Evolutionary conservation across 1,140 invertebrate species (phyloP).

Genomic region (Pygmarrhopalites habei): DNA sequence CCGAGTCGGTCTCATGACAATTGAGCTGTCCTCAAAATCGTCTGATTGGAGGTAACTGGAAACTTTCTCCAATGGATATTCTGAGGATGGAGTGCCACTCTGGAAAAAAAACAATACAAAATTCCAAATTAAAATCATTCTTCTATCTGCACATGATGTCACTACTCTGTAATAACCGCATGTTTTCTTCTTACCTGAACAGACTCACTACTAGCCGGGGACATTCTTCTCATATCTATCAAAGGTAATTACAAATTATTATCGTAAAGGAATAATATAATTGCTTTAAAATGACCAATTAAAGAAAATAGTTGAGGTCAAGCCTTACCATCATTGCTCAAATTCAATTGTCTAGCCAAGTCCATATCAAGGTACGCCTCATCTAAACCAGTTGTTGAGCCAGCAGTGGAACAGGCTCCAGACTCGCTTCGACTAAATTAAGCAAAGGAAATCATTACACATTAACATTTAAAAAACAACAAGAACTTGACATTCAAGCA

Average conservation of each 20-base stretch:
- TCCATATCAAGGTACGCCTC: slow-evolving; percentile 39
- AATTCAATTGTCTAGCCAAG: slow-evolving; percentile 33
- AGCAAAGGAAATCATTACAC: slow-evolving; percentile 2
- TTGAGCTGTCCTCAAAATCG: slow-evolving; percentile 48
- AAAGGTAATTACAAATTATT: slow-evolving; percentile 15
- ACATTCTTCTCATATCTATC: slow-evolving; percentile 44
- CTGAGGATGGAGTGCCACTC: slow-evolving; percentile 61
- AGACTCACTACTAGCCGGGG: slow-evolving; percentile 57
- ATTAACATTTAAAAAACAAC: not conserved
- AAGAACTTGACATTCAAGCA: not conserved
- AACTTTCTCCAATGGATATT: slow-evolving; percentile 58
- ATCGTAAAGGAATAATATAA: not conserved
- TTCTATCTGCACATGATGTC: too few relatives aligned
- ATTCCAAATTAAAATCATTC: too few relatives aligned
- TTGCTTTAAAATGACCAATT: not conserved
- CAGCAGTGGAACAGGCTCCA: slow-evolving; percentile 30
- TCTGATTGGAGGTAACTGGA: slow-evolving; percentile 56
- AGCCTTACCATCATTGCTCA: slow-evolving; percentile 36
- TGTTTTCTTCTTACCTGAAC: too few relatives aligned
- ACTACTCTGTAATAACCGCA: too few relatives aligned
- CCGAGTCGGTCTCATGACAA: slow-evolving; percentile 54
- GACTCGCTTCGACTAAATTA: slow-evolving; percentile 33
- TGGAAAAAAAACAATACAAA: too few relatives aligned
- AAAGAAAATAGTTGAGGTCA: too few relatives aligned
- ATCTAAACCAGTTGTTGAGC: slow-evolving; percentile 34